phyloP scores from a whole-genome alignment of 2,888 invertebrate species.

The Calameuta idolon region DNA sequence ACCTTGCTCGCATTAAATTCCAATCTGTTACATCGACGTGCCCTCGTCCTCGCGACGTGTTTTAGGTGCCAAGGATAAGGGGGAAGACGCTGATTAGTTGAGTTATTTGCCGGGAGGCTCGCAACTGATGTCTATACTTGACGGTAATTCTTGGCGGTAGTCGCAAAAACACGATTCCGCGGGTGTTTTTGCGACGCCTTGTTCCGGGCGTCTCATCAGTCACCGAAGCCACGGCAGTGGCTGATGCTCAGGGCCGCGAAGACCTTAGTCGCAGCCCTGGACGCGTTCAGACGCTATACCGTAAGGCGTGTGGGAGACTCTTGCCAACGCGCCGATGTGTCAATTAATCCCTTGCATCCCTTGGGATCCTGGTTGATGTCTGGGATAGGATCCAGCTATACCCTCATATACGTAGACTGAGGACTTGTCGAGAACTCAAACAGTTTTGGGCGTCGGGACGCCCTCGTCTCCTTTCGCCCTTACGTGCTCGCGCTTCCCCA shows the following conservation, averaged over 20 bases:
- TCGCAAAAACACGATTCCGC: slow-evolving; percentile 52
- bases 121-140: slow-evolving; percentile 40
- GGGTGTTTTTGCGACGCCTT: slow-evolving; percentile 57
- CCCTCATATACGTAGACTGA: neutral
- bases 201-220: slow-evolving; percentile 64
- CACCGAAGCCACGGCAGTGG: slow-evolving; percentile 45
- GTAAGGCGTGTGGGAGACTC: neutral
- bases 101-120: slow-evolving; percentile 48
- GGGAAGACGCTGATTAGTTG: slow-evolving; percentile 50
- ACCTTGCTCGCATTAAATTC: slow-evolving; percentile 62
- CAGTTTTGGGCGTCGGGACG: slow-evolving; percentile 2
- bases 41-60: slow-evolving; percentile 26
- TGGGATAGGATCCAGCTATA: slow-evolving; percentile 10
- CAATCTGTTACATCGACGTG: slow-evolving; percentile 63
- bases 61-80: slow-evolving; percentile 24
- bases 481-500: slow-evolving; percentile 8
- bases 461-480: slow-evolving; percentile 2
- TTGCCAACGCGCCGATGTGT: slow-evolving; percentile 61
- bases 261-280: neutral
- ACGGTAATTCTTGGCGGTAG: slow-evolving; percentile 52
- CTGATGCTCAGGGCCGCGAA: slow-evolving; percentile 29
- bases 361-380: slow-evolving; percentile 44
- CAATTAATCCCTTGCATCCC: slow-evolving; percentile 64
- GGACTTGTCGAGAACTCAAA: neutral
- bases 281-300: neutral